Evolutionary conservation across 92 coral and sea anemone genomes (phyloP).

Genomic region (Virgularia gustaviana): DNA sequence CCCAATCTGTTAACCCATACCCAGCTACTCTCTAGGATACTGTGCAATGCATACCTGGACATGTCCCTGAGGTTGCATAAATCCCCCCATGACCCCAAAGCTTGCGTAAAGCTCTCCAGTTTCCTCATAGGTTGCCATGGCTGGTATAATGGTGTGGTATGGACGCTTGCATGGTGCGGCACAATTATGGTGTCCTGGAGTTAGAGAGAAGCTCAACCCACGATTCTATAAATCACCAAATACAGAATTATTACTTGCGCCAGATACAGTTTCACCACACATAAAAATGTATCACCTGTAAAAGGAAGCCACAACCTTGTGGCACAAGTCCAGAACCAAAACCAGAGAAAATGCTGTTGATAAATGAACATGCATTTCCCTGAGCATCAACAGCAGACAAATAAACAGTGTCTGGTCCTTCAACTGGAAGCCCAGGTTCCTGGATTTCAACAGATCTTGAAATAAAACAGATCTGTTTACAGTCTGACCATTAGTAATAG

Average conservation of each 20-base stretch:
- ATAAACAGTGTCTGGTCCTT: conserved; percentile 82
- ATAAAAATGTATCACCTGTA: no score
- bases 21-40: not conserved
- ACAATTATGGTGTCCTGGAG: conserved; percentile 68
- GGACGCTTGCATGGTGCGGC: conserved; percentile 81
- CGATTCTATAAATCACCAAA: conserved; percentile 62
- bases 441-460: not conserved
- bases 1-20: not conserved
- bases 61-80: conserved; percentile 99
- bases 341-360: conserved; percentile 76
- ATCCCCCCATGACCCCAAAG: conserved; percentile 99
- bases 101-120: conserved; percentile 83
- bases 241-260: not conserved
- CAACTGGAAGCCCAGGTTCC: conserved; percentile 58
- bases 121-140: conserved; percentile 78
- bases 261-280: no score
- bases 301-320: conserved; percentile 85
- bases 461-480: no score
- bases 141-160: conserved; percentile 94
- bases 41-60: conserved; percentile 94
- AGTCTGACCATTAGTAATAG: no score
- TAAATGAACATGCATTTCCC: conserved; percentile 93
- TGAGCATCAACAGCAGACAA: conserved; percentile 77
- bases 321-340: conserved; percentile 96
- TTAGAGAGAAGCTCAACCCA: conserved; percentile 71